Evolutionary conservation across 1,140 invertebrate species (phyloP), one percentile per base, ranked within the genome.

Genomic region (Camponotus pennsylvanicus): DNA sequence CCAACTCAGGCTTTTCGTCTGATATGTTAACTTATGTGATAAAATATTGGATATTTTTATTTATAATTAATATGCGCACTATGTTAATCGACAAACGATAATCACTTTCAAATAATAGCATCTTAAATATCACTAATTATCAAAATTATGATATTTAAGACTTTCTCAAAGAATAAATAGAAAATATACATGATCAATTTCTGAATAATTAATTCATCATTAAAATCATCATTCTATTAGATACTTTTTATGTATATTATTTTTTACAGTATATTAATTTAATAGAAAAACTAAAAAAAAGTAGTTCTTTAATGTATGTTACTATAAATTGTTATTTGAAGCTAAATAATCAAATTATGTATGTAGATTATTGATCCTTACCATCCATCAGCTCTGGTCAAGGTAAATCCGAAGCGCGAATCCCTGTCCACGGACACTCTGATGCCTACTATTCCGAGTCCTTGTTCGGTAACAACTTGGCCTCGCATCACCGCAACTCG

Each of bases 401-500:
- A 96, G 0, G 99, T 99, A 95, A 99, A 99, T 90, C 99, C 99
- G 95, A 99, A 98, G 85, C 97, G 96, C n/a, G 98, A 97, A 93
- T 99, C 98, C 85, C 97, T 97, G 94, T 98, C 98, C 78, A 99
- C 98, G 63, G 98, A 98, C n/a, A 99, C 99, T 88, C 99, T 96
- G 91, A 99, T 99, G 91, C 99, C 99, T 93, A 99, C 97, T 94
- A 99, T 98, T 80, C 99, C 98, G 77, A 99, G 97, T 88, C 98
- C 98, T 95, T 99, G 98, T 79, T 97, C 97, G 66, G 98, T 98
- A 78, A 99, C 97, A 86, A 99, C 98, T 95, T 98, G 98, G 86
- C 99, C 99, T 92, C 99, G 97, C 96, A 99, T 99, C 92, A 99
- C 99, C 91, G 99, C 99, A 91, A 99, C 99, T 94, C 99, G 98